A percentile compares a stretch with the other conserved stretches of the same genome.
Conservation (phyloP, 2,113 vertebrate species). For the Pungitius pungitius region DNA sequence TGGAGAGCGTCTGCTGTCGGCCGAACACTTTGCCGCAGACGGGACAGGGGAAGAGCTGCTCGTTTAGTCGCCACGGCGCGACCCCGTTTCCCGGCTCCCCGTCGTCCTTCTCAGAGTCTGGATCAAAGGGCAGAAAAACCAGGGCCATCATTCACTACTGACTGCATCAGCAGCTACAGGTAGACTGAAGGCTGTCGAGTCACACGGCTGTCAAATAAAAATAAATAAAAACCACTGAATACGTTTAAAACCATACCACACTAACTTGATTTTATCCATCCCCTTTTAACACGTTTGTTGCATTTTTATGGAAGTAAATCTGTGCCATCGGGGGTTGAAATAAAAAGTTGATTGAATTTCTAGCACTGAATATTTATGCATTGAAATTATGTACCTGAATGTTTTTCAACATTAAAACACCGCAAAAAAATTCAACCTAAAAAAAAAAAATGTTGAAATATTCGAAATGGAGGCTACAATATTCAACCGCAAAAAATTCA, state of each 20-base stretch:
- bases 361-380: too few species aligned
- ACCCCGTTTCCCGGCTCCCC: conserved; percentile 90
- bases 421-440: too few species aligned
- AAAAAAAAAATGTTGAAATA: too few species aligned
- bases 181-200: conserved; percentile 1
- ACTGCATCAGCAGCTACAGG: conserved; percentile 22
- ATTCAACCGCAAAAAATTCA: too few species aligned
- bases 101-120: conserved; percentile 89
- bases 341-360: too few species aligned
- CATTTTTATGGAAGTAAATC: too few species aligned
- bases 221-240: not conserved
- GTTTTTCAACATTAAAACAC: too few species aligned
- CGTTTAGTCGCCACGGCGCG: conserved; percentile 90
- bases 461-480: too few species aligned
- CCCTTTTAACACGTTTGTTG: not conserved
- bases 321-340: too few species aligned
- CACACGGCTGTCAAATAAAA: conserved; percentile 5
- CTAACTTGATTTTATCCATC: not conserved
- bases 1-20: conserved; percentile 95
- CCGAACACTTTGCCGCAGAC: conserved; percentile 98
- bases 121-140: conserved; percentile 11
- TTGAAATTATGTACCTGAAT: too few species aligned
- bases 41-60: conserved; percentile 95
- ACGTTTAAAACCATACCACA: not conserved
- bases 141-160: conserved; percentile 10